Evolutionary conservation across 1,140 invertebrate species (phyloP), one percentile per base, ranked within the genome.

Genomic region (Temnothorax nylanderi): DNA sequence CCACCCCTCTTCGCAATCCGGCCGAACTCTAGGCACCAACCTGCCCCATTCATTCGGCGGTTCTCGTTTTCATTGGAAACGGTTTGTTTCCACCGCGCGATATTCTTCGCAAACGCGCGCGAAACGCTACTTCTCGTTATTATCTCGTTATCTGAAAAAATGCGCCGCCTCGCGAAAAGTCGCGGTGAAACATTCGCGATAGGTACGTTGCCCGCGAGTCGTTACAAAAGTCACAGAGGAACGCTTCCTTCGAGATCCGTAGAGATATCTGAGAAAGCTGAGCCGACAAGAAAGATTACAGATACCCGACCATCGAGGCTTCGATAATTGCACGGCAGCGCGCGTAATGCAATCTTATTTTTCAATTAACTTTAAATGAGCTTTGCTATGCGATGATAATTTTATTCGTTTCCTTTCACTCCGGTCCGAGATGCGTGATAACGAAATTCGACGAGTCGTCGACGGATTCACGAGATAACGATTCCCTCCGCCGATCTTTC

Each of bases 61-160:
- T 69, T 86, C 67, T 82, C 76, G 47, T 78, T 85, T 78, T 78
- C 74, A 65, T 77, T 85, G 37, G 37, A 41, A 65, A 64, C 44
- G 34, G 13, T 37, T 62, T 76, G 32, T n/a, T 26, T 13, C n/a
- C n/a, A 37, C 10, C n/a, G 47, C 62, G 47, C 34, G 49, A 71
- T 41, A 47, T 51, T 67, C 76, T 8, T 78, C 7, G 18, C 26
- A 26, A 34, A 18, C 21, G 10, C 47, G 34, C 41, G 58, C 56
- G 37, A 77, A 49, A 47, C 32, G 47, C 32, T 71, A 7, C 32
- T 37, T 47, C 10, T 41, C 64, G 8, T 71, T 64, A 44, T 76
- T 21, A 44, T 21, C 18, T 21, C 26, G 26, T 26, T 11, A 16
- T 44, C 41, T 1, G 5, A 54, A 32, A 60, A 58, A 58, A 58